phyloP scores from a whole-genome alignment of 1,140 invertebrate species.

The Vanessa tameamea region DNA sequence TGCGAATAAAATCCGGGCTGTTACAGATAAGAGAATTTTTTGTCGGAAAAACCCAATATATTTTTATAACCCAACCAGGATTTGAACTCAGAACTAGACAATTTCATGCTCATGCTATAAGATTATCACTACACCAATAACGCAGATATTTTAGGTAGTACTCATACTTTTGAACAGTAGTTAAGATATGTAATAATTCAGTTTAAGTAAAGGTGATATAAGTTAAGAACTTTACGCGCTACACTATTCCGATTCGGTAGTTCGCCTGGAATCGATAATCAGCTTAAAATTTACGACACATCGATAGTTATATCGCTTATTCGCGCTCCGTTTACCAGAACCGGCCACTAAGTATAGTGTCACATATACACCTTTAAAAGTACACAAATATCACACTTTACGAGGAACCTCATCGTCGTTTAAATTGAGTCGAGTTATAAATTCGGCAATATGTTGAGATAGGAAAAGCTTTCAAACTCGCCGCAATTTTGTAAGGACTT shows the following conservation, averaged over 20 bases:
- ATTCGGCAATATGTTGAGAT: slow-evolving; percentile 14
- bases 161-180: too few species aligned
- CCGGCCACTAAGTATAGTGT: slow-evolving; percentile 11
- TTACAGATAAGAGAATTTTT: too few species aligned
- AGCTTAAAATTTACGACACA: slow-evolving; percentile 19
- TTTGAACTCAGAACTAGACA: too few species aligned
- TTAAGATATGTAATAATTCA: too few species aligned
- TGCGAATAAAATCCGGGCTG: too few species aligned
- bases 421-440: slow-evolving; percentile 15
- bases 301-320: background rate
- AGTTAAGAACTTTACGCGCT: background rate
- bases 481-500: slow-evolving; percentile 15
- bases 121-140: too few species aligned
- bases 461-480: slow-evolving; percentile 13
- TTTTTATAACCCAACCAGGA: too few species aligned
- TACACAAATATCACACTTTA: slow-evolving; percentile 18
- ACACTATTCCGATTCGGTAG: background rate
- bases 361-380: slow-evolving; percentile 17
- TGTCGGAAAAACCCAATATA: too few species aligned
- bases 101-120: too few species aligned
- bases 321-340: slow-evolving; percentile 17
- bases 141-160: too few species aligned
- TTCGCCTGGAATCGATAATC: slow-evolving; percentile 15
- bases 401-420: slow-evolving; percentile 1
- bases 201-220: background rate